Evolutionary conservation across 2,113 vertebrate genomes (phyloP), one percentile per base, ranked within the genome.

Genomic region (Petrocephalus zakoni): DNA sequence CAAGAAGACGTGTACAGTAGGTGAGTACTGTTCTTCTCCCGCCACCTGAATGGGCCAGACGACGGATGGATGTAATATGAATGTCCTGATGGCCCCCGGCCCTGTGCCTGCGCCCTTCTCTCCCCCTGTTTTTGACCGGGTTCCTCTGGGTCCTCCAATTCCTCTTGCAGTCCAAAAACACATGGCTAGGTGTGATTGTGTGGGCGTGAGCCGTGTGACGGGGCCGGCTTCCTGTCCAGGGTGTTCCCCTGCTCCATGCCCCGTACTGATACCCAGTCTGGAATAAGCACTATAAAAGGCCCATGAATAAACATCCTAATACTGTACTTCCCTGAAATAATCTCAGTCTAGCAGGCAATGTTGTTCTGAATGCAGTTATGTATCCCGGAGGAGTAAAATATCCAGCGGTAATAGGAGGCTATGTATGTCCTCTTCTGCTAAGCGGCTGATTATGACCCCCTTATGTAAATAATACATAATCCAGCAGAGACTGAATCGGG

Each of bases 181-280:
- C 86, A 90, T 61, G 90, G 91, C 55, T 56, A 58, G 89, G 72
- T 81, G 51, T 87, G 86, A 88, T 91, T 93, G 86, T 88, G 86
- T 90, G 42, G 21, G 10, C 13, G 21, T n/a, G 21, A 25, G 78
- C 22, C 7, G 5, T 13, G 34, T 49, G 52, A 49, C 29, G 21
- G 37, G 15, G 15, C 29, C 55, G 72, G 46, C 81, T 51, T 84
- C 81, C 81, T n/a, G 47, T 51, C 81, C 46, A n/a, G 17, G 81
- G 81, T 84, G 81, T 84, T 84, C 25, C 47, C 42, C 81, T 81
- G 22, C 53, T 83, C 10, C 11, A 17, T 47, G 47, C 3, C 81
- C 81, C 25, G 46, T 84, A 5, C 42, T 8, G 46, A 22, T 46
- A 49, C 46, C 81, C 81, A 0, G 81, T 49, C 17, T 49, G 37